Conservation (phyloP, 1,140 invertebrate species). For the Melanaphis sacchari region DNA sequence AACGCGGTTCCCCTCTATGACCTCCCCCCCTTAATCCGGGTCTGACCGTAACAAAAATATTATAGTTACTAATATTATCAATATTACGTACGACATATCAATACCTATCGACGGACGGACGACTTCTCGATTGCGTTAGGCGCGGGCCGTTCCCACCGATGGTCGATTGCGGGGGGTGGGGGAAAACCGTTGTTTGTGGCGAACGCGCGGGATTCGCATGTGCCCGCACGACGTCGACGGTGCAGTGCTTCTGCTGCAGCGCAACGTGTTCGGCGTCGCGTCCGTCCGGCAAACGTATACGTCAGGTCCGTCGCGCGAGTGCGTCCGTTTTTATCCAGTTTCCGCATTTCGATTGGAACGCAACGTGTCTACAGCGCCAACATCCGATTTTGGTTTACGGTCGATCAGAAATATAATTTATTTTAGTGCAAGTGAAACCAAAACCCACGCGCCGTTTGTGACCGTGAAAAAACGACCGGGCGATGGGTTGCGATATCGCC, state of each 20-base stretch:
- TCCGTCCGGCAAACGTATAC: not conserved
- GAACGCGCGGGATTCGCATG: conserved; percentile 18
- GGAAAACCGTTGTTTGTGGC: not conserved
- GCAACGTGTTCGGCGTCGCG: not conserved
- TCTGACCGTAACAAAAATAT: not conserved
- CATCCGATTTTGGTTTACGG: not conserved
- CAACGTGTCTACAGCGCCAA: not conserved
- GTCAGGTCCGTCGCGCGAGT: not conserved
- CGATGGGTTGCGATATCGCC: not conserved
- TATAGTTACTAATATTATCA: not conserved
- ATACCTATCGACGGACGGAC: not conserved
- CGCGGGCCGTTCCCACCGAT: not conserved
- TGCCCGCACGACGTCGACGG: not conserved
- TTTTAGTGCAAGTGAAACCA: not conserved
- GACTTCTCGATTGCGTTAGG: not conserved
- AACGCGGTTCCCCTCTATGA: not conserved
- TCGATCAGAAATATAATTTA: too few species aligned
- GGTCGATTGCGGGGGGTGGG: not conserved
- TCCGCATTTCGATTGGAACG: not conserved
- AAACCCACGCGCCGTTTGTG: not conserved
- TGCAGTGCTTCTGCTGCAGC: conserved; percentile 2
- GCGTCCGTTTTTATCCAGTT: not conserved
- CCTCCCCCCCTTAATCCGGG: not conserved
- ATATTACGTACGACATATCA: not conserved
- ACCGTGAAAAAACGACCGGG: not conserved